phyloP scores from a whole-genome alignment of 2,888 invertebrate genomes.

The Ferdinandea cuprea region DNA sequence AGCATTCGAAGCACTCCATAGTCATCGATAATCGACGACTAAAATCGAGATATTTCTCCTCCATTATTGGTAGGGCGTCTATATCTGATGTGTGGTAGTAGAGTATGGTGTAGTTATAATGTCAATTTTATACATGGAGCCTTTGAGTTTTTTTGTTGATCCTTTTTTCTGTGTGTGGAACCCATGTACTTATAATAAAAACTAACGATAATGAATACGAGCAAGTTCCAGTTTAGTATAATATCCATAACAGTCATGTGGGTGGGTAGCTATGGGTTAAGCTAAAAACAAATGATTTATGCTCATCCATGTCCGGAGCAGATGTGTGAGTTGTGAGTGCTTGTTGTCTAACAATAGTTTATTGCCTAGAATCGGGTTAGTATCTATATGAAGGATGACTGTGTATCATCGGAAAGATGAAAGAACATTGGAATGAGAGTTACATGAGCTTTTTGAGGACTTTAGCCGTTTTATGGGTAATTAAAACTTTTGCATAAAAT shows the following conservation, averaged over 20 bases:
- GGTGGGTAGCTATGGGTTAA: not conserved
- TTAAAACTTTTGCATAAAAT: conserved; percentile 66
- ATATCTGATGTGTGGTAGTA: conserved; percentile 12
- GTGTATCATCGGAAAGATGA: not conserved
- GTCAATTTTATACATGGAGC: conserved; percentile 63
- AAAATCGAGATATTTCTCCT: conserved; percentile 44
- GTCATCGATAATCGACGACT: conserved; percentile 62
- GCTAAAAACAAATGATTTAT: conserved; percentile 60
- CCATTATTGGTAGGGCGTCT: conserved; percentile 40
- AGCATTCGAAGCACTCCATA: conserved; percentile 44
- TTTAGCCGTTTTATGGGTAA: conserved; percentile 41
- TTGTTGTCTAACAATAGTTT: conserved; percentile 45
- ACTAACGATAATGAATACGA: conserved; percentile 72
- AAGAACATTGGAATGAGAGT: conserved; percentile 1
- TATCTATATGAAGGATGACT: not conserved
- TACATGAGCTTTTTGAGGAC: conserved; percentile 21
- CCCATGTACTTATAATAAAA: conserved; percentile 62
- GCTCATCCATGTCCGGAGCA: conserved; percentile 60
- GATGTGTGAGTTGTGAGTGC: conserved; percentile 46
- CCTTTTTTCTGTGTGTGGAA: not conserved
- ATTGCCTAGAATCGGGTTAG: conserved; percentile 14
- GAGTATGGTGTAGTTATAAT: conserved; percentile 50
- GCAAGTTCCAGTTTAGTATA: conserved; percentile 31
- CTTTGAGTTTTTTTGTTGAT: conserved; percentile 20
- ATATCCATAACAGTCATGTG: not conserved